Percentiles rank a stretch among this genome's conserved stretches.
Evolutionary conservation across 2,113 vertebrate species (phyloP).

Genomic region (Toxotes jaculatrix): DNA sequence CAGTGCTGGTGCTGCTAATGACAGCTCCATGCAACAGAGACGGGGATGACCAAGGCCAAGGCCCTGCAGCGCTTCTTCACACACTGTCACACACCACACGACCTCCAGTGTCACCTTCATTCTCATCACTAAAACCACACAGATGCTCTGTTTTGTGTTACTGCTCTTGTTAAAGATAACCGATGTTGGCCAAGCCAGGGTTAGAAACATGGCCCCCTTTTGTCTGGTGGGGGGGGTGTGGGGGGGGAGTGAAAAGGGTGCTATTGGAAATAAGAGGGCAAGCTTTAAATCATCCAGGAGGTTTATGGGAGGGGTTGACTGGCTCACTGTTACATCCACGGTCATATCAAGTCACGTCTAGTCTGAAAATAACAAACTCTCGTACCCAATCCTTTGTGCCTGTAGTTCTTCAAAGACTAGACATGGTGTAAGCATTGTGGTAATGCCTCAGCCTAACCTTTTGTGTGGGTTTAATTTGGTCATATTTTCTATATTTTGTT

Average conservation of each 20-base stretch:
- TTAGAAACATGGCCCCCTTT: constrained; percentile 27
- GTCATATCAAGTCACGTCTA: constrained; percentile 63
- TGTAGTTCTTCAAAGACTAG: constrained; percentile 68
- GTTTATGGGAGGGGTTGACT: constrained; percentile 28
- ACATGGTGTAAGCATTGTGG: constrained; percentile 39
- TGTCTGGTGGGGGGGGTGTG: neutral
- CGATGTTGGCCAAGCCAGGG: constrained; percentile 47
- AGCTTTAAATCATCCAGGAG: constrained; percentile 68
- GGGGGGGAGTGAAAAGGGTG: constrained; percentile 28
- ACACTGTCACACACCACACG: constrained; percentile 62
- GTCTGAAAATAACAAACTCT: constrained; percentile 58
- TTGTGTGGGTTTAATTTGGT: constrained; percentile 42
- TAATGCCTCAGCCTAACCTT: constrained; percentile 48
- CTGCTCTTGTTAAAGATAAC: constrained; percentile 34
- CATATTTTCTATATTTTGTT: neutral
- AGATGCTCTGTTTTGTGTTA: constrained; percentile 46
- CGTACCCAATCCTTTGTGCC: constrained; percentile 63
- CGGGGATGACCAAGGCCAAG: constrained; percentile 59
- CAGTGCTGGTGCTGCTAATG: constrained; percentile 77
- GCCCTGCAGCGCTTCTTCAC: constrained; percentile 68
- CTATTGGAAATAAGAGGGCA: constrained; percentile 44
- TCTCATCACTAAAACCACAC: constrained; percentile 51
- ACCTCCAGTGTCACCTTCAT: constrained; percentile 56
- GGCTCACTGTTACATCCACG: constrained; percentile 44
- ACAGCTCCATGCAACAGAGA: constrained; percentile 71